These are phyloP conservation scores for Coregonus suidteri DNA, from an alignment of 2,797 vertebrate genomes.

Conservation along the genomic window DNA sequence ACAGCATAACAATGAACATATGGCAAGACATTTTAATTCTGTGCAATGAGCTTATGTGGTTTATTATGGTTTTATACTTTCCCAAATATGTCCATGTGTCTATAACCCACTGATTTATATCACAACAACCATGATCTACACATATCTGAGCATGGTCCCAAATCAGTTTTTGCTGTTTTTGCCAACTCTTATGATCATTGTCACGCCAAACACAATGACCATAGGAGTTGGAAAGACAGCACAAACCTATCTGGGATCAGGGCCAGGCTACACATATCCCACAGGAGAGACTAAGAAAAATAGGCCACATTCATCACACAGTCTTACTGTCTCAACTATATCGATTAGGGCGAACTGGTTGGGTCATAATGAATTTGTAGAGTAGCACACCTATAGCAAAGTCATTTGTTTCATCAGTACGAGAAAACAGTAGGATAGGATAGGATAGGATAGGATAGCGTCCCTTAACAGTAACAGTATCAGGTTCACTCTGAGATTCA, in stretches of 20 bases:
- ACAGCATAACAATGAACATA: slow-evolving; percentile 37
- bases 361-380: slow-evolving; percentile 71
- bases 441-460: slow-evolving; percentile 73
- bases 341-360: slow-evolving; percentile 64
- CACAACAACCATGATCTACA: too few relatives aligned
- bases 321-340: slow-evolving; percentile 52
- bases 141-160: too few relatives aligned
- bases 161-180: too few relatives aligned
- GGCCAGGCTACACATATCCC: slow-evolving; percentile 30
- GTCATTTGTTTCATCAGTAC: slow-evolving; percentile 74
- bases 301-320: slow-evolving; percentile 58
- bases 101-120: too few relatives aligned
- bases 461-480: slow-evolving; percentile 61
- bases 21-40: too few relatives aligned
- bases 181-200: too few relatives aligned
- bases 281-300: slow-evolving; percentile 24
- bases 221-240: too few relatives aligned
- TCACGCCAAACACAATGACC: too few relatives aligned
- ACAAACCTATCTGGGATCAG: too few relatives aligned
- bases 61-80: too few relatives aligned
- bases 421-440: slow-evolving; percentile 72
- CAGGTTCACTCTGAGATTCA: slow-evolving; percentile 64
- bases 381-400: slow-evolving; percentile 72
- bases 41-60: too few relatives aligned
- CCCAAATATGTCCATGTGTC: too few relatives aligned